Evolutionary conservation across 2,113 vertebrate species (phyloP), one percentile per base, ranked within the genome.

Genomic region (Pan paniscus): DNA sequence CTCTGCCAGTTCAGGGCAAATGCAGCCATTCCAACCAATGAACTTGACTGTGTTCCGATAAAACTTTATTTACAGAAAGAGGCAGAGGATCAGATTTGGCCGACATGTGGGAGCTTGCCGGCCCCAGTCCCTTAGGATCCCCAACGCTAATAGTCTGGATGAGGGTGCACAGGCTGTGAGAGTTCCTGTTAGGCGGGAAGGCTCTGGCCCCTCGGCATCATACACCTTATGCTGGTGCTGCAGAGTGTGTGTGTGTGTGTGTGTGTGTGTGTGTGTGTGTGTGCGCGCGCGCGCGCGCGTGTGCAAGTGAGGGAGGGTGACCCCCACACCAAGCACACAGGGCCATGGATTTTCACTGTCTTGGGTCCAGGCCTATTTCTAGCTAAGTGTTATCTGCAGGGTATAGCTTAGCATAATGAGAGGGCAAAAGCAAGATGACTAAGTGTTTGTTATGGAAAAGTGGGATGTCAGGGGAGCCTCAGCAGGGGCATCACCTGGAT

Each of bases 171-270:
- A 13, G 73, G 40, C 14, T 0, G 5, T 3, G 35, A 3, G n/a
- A n/a, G 52, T 3, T 14, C 43, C 59, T 1, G 8, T 48, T 3
- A 3, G 61, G 27, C 30, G 61, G 27, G 12, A 32, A 64, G 27
- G 27, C 61, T 64, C 61, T 64, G 61, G 61, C 61, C 61, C 5
- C 72, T n/a, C 3, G 0, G 8, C 14, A 22, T 14, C 1, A 2
- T 27, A 25, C 14, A 0, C 22, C 32, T 20, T 22, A 3, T 2
- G 0, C 16, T 11, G 20, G 0, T 0, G 17, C 18, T 0, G 0
- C 8, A 32, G 25, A 3, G 61, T 30, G 27, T 30, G 11, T 7
- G 13, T 9, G n/a, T 64, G 59, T 61, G 4, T 61, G 61, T 30
- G 61, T 30, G 11, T 64, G 5, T 14, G 61, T 13, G 27, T 0